These are phyloP conservation scores for Halcyon senegalensis DNA, from an alignment of 2,113 vertebrate species.

Conservation along the genomic window DNA sequence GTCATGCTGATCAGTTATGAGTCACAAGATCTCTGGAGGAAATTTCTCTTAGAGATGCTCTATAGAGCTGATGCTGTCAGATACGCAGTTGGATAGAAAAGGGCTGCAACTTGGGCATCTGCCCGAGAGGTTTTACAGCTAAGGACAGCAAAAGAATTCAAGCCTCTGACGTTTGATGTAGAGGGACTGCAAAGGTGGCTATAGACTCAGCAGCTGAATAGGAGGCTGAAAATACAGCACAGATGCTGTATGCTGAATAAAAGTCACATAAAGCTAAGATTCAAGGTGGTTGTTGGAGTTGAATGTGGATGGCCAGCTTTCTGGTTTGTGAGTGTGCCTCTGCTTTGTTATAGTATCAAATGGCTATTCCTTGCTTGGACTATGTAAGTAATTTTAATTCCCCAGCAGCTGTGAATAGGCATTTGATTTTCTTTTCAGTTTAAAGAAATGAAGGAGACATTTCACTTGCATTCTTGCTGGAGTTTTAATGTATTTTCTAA, in stretches of 20 bases:
- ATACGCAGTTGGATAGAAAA: neutral
- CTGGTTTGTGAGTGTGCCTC: neutral
- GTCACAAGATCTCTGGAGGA: constrained; percentile 8
- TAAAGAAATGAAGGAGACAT: neutral
- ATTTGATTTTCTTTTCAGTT: neutral
- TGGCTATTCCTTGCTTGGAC: neutral
- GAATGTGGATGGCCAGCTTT: neutral
- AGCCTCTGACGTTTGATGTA: neutral
- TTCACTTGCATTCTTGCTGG: neutral
- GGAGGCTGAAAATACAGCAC: neutral
- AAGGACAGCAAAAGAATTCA: neutral
- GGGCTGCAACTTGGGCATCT: neutral
- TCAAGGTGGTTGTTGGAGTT: neutral
- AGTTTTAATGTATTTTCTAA: neutral
- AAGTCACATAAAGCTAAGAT: neutral
- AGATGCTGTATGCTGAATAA: neutral
- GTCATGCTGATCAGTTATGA: neutral
- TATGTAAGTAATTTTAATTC: neutral
- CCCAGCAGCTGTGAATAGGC: neutral
- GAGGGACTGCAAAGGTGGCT: neutral
- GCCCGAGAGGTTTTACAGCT: neutral
- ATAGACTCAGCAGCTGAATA: neutral
- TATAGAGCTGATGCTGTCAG: neutral
- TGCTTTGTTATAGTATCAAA: neutral
- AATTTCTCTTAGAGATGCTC: neutral